Base-by-base conservation (phyloP, 2,888 invertebrate genomes). In the Alentia gelatinosa region DNA sequence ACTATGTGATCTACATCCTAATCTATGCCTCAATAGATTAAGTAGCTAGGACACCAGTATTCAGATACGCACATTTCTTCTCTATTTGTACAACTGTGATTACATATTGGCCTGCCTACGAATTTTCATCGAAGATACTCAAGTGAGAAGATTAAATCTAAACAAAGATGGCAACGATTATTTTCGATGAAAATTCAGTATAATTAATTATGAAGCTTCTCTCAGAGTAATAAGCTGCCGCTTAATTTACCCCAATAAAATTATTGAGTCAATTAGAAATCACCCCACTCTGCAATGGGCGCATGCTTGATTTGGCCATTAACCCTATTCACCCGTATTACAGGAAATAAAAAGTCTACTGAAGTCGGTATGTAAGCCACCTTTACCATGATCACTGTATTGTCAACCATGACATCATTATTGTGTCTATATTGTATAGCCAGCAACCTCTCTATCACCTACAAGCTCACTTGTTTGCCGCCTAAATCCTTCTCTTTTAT, bases 311-410 rank as follows among this genome's bases (percentile, higher is more conserved):
- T 33, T 33, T n/a, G 12, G 74, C 33, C 12, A 74, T 30, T 74
- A 74, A 74, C 74, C n/a, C 74, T 74, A 15, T 74, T 33, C 30
- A 23, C 37, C 83, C 40, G 26, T 83, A 4, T 83, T 83, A 83
- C 83, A 83, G 83, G 83, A 83, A 83, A 83, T 83, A 40, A 83
- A 83, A 26, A 15, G 15, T 39, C 83, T 83, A 12, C 83, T 83
- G 40, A 83, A 83, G 42, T 83, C 83, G 83, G 83, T 83, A 83
- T 35, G 83, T 83, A 83, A 30, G 23, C 83, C 56, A 33, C 33
- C n/a, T 83, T 39, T 83, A 83, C 83, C 83, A 35, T 83, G 42
- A 83, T 83, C 3, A 30, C n/a, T 75, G 26, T 83, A 15, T 37
- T 42, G 83, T 26, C 33, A 26, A 74, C 74, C 7, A 35, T 30